Evolutionary conservation across 2,113 vertebrate genomes (phyloP).

Genomic region (Asarcornis scutulata): DNA sequence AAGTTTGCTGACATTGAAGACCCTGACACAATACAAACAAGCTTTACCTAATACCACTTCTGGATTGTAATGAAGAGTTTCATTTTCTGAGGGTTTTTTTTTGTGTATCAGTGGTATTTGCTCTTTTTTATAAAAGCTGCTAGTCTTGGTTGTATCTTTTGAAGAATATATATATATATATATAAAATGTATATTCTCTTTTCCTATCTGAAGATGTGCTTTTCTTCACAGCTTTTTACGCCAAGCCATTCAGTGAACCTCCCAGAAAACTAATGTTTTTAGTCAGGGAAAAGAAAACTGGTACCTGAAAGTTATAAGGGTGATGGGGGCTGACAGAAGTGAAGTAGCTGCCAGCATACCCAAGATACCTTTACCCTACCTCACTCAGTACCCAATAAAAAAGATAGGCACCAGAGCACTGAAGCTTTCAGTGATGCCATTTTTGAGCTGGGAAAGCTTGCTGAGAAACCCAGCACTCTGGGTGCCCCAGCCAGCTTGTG

Average conservation of each 20-base stretch:
- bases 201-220: not conserved
- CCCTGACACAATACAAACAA: not conserved
- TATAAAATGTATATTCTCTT: not conserved
- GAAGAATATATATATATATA: not conserved
- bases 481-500: not conserved
- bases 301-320: not conserved
- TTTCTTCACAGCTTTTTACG: not conserved
- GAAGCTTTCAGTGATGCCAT: not conserved
- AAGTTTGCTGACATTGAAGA: not conserved
- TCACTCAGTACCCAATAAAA: not conserved
- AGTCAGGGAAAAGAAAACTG: not conserved
- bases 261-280: not conserved
- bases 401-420: not conserved
- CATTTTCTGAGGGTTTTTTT: not conserved
- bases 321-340: not conserved
- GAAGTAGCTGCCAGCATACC: not conserved
- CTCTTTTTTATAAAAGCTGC: not conserved
- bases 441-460: not conserved
- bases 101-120: not conserved
- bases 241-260: not conserved
- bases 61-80: not conserved
- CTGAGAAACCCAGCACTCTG: not conserved
- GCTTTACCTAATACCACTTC: not conserved
- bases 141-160: not conserved
- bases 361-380: not conserved